These are phyloP conservation scores for Ammodytes marinus DNA, from an alignment of 2,113 vertebrate species.

Conservation along the genomic window DNA sequence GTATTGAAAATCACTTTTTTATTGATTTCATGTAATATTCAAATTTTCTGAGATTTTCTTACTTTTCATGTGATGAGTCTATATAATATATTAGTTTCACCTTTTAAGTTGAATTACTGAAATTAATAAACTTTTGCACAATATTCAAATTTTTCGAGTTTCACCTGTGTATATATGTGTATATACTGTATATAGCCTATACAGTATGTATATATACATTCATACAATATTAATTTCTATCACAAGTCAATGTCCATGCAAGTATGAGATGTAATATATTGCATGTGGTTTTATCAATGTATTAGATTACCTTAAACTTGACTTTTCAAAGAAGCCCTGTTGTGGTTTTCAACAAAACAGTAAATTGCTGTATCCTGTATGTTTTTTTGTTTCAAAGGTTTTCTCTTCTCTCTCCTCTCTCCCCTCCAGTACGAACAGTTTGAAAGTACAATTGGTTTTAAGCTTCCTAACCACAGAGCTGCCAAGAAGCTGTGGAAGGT, in stretches of 20 bases:
- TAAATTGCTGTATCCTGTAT: background rate
- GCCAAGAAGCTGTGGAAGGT: slow-evolving; percentile 99
- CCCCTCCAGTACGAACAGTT: slow-evolving; percentile 94
- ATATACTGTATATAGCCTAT: no score
- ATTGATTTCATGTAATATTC: no score
- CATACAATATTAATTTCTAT: no score
- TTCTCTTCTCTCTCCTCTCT: slow-evolving; percentile 5
- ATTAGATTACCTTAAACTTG: background rate
- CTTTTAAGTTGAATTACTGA: no score
- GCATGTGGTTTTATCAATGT: background rate
- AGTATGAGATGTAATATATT: background rate
- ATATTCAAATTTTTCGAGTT: no score
- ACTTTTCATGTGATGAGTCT: no score
- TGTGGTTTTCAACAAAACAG: background rate
- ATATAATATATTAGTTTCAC: no score
- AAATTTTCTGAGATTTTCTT: no score
- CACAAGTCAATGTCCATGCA: background rate
- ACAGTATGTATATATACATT: no score
- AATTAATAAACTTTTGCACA: no score
- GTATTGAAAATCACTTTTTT: no score
- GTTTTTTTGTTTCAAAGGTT: background rate
- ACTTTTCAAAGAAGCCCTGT: background rate
- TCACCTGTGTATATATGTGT: no score
- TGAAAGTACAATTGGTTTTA: slow-evolving; percentile 99
- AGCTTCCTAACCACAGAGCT: slow-evolving; percentile 97